Evolutionary conservation across 2,888 invertebrate genomes (phyloP), one percentile per base, ranked within the genome.

Genomic region (Acholoe squamosa): DNA sequence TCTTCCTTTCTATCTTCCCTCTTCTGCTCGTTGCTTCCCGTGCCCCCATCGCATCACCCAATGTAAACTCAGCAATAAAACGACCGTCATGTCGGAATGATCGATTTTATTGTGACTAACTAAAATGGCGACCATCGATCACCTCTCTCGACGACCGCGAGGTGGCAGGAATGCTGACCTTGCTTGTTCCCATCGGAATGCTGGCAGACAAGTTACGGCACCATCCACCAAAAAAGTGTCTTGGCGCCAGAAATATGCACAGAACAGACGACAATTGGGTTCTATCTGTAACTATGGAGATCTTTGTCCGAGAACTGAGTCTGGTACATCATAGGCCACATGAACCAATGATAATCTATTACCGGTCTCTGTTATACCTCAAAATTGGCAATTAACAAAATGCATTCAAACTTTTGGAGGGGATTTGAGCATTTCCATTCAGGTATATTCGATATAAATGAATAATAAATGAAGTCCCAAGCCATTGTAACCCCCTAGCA

Each of bases 101-200:
- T 86, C 52, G 86, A 86, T 86, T 86, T 86, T 52, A 86, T 86
- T 86, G 86, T 86, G 86, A 19, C 28, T 12, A 22, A 56, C 86
- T 54, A 86, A 86, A 86, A 86, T 86, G 86, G 86, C 54, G 54
- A 25, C 28, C 86, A 86, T 86, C 86, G 54, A 86, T 86, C 86
- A 86, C 12, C 31, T 16, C 86, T 7, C 54, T 16, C 14, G 28
- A 25, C 86, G 19, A 31, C 86, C 86, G 54, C 86, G 0, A 19
- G 86, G 25, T 28, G 54, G 86, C 86, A 54, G 54, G 31, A 56
- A 28, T 28, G 86, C 19, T 54, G 52, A 86, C 86, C 25, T 0
- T 1, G 28, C 28, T 25, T 0, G 19, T 54, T 54, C 86, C 86
- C 86, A 54, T 54, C 86, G 86, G 86, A 86, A n/a, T 56, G 54